phyloP scores from a whole-genome alignment of 1,140 invertebrate species.

The Cephus cinctus region DNA sequence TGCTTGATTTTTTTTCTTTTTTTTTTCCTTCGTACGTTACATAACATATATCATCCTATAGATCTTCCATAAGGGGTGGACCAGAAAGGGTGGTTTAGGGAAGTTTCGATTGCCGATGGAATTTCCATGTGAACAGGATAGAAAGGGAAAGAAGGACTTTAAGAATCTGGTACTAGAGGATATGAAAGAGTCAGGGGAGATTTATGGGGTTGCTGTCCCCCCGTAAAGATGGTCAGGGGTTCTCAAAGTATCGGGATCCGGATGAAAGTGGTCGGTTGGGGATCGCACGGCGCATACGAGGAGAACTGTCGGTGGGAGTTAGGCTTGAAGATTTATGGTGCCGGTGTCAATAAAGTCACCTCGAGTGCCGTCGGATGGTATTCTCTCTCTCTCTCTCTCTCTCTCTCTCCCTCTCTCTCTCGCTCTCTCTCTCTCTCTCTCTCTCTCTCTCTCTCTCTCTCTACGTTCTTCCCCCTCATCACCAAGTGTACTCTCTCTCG shows the following conservation, averaged over 20 bases:
- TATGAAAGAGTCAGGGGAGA: slow-evolving; percentile 16
- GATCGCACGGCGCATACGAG: background rate
- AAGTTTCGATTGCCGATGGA: too few species aligned
- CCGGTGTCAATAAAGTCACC: slow-evolving; percentile 30
- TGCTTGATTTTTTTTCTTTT: background rate
- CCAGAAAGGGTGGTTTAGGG: background rate
- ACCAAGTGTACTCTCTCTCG: too few species aligned
- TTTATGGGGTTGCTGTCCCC: slow-evolving; percentile 24
- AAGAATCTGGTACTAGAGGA: background rate
- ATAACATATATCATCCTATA: too few species aligned
- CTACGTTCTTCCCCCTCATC: too few species aligned
- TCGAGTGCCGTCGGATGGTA: slow-evolving; percentile 12
- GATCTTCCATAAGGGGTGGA: background rate
- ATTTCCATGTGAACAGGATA: too few species aligned
- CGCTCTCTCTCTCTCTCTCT: too few species aligned
- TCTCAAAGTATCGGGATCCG: slow-evolving; percentile 25
- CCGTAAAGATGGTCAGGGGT: slow-evolving; percentile 13
- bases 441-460: too few species aligned
- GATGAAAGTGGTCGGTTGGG: background rate
- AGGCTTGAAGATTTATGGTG: slow-evolving; percentile 25
- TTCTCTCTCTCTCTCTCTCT: too few species aligned
- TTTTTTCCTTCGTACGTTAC: too few species aligned
- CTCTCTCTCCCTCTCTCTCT: too few species aligned
- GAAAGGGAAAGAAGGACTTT: too few species aligned
- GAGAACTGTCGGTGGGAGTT: slow-evolving; percentile 24